Conservation (phyloP, 2,888 invertebrate genomes). For the Nephrotoma guestfalica region DNA sequence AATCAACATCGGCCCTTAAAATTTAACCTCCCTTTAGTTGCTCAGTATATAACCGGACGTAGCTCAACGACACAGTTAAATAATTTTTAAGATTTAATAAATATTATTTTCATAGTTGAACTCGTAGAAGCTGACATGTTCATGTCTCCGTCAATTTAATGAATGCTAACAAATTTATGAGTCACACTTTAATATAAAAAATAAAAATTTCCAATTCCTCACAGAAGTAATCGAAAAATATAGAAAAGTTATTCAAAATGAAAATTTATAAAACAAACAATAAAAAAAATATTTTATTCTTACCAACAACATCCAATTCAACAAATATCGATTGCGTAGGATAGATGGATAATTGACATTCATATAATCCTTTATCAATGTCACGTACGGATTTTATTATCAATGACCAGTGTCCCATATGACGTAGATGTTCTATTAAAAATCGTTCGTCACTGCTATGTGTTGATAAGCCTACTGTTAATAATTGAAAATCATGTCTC, state of each 20-base stretch:
- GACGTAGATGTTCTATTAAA: constrained; percentile 44
- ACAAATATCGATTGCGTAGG: constrained; percentile 48
- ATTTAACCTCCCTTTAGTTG: too few species aligned
- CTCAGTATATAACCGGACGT: too few species aligned
- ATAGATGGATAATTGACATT: constrained; percentile 51
- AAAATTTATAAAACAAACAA: background rate
- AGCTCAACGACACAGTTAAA: too few species aligned
- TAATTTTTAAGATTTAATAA: too few species aligned
- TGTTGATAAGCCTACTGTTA: constrained; percentile 46
- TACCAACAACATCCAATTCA: constrained; percentile 48
- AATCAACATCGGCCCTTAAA: too few species aligned
- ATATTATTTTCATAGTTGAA: too few species aligned
- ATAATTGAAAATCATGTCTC: constrained; percentile 46
- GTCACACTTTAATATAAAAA: background rate
- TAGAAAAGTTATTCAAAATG: background rate
- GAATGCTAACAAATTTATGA: background rate
- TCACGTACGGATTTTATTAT: constrained; percentile 32
- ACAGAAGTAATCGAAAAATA: background rate
- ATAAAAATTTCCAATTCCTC: background rate
- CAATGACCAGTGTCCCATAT: constrained; percentile 42
- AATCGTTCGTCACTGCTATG: constrained; percentile 49
- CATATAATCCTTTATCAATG: constrained; percentile 36
- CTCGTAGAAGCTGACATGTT: too few species aligned
- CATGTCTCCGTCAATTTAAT: too few species aligned
- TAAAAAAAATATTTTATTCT: constrained; percentile 17